Base-by-base conservation (phyloP, 2,888 invertebrate species). In the Hedychridium roseum region DNA sequence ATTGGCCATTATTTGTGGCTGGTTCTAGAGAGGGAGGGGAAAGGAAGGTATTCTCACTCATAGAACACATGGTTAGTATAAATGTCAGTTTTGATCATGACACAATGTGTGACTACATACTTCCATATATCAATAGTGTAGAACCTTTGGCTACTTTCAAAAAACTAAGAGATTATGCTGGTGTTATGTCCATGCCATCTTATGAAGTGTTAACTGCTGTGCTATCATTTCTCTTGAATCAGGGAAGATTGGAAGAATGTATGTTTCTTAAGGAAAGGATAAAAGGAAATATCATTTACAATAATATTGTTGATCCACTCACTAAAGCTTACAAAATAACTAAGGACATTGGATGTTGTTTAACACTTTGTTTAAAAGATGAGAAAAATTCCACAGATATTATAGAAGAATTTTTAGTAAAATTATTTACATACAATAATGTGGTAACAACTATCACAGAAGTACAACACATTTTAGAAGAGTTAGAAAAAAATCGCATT, bases 1-100 rank as follows among this genome's bases (percentile, higher is more conserved):
- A 87, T 68, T 88, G 88, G 88, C 87, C 88, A 0, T 73, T 88
- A 39, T 49, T 88, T 34, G 38, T 86, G 14, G 78, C 82, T 1
- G 79, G 78, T 5, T 80, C 82, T 0, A 80, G 79, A 36, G 75
- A 71, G 15, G 78, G 80, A 43, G 86, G 86, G 0, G 86, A 88
- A 55, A 79, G 77, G 67, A 83, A 83, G 21, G 76, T 88, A 51
- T 79, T 86, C 60, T 80, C 81, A 21, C 78, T 83, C 0, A 59
- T 88, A 1, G 64, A 79, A 35, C 80, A 80, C 20, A 87, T 88
- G 85, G 60, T 80, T 0, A 64, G 77, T 1, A 79, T 85, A 70
- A 78, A 81, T 0, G 82, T 87, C 0, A 78, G 78, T 14, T 81
- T 85, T 0, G 86, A 88, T 65, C 80, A 80, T 52, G 84, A 85